These are phyloP conservation scores for Bombyx huttoni DNA, from an alignment of 2,888 invertebrate species.

Conservation along the genomic window DNA sequence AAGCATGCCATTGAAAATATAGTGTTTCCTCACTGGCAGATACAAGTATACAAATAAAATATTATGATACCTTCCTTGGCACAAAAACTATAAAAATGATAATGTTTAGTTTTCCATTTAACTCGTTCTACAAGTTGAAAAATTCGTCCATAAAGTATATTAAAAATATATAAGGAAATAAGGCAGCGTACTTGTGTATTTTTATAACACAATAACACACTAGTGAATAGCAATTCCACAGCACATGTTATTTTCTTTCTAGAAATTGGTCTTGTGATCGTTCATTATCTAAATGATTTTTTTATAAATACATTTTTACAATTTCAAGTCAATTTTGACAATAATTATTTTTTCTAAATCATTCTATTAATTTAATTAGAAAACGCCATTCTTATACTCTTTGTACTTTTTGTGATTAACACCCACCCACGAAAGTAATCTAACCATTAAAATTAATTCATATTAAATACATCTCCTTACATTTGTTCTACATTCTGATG, in stretches of 20 bases:
- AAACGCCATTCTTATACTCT: constrained; percentile 41
- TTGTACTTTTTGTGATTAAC: constrained; percentile 60
- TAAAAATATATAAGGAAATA: background rate
- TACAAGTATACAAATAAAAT: too few species aligned
- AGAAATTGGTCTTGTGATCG: constrained; percentile 38
- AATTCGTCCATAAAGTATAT: background rate
- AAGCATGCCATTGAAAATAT: background rate
- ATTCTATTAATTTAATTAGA: constrained; percentile 26
- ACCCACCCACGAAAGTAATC: constrained; percentile 45
- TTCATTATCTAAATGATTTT: constrained; percentile 28
- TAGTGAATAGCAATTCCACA: constrained; percentile 50
- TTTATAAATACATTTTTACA: constrained; percentile 46
- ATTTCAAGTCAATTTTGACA: constrained; percentile 28
- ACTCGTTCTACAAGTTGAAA: background rate
- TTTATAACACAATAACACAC: constrained; percentile 20
- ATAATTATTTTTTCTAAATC: constrained; percentile 19
- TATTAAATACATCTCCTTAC: constrained; percentile 44
- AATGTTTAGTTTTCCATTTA: background rate
- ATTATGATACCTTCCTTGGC: too few species aligned
- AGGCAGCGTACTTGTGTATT: background rate
- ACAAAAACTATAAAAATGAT: too few species aligned
- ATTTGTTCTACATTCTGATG: constrained; percentile 52
- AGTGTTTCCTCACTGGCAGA: too few species aligned
- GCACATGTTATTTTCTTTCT: constrained; percentile 26
- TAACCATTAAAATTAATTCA: constrained; percentile 44